Conservation (phyloP, 64 coral and sea anemone species). For the Actinia equina region DNA sequence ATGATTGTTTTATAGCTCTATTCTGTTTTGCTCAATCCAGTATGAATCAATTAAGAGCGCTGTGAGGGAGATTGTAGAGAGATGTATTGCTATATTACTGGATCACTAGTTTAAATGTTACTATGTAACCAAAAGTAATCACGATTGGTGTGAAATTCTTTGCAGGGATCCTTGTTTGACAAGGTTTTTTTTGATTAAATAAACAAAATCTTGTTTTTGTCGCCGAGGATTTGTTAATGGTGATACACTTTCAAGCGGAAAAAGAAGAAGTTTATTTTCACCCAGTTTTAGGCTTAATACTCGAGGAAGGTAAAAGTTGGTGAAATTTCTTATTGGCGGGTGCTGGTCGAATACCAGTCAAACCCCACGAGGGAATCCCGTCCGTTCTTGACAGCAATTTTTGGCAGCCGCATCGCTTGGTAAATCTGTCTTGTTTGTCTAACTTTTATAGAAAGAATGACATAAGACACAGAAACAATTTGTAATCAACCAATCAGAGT, state of each 20-base stretch:
- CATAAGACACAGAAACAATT: conserved; percentile 35
- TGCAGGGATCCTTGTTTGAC: neutral
- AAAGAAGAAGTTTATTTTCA: neutral
- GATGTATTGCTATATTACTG: neutral
- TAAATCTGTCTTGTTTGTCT: conserved; percentile 28
- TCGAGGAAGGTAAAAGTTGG: neutral
- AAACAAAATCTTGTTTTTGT: neutral
- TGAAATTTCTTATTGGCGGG: neutral
- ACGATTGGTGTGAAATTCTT: neutral
- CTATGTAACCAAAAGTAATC: conserved; percentile 1
- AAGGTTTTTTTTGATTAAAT: conserved; percentile 7
- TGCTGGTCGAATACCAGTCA: neutral
- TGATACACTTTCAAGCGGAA: neutral
- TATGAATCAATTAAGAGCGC: no score
- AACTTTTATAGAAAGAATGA: conserved; percentile 41
- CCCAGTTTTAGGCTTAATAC: no score
- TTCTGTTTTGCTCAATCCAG: neutral
- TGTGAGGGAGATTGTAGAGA: neutral
- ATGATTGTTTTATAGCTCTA: neutral
- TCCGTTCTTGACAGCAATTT: neutral
- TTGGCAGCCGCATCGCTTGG: neutral
- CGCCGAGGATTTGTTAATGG: neutral
- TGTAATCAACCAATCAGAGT: conserved; percentile 2
- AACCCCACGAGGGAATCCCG: neutral
- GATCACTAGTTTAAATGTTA: neutral